Base-by-base conservation (phyloP, 53 echinoderm and acorn worm genomes). In the Paracentrotus lividus region DNA sequence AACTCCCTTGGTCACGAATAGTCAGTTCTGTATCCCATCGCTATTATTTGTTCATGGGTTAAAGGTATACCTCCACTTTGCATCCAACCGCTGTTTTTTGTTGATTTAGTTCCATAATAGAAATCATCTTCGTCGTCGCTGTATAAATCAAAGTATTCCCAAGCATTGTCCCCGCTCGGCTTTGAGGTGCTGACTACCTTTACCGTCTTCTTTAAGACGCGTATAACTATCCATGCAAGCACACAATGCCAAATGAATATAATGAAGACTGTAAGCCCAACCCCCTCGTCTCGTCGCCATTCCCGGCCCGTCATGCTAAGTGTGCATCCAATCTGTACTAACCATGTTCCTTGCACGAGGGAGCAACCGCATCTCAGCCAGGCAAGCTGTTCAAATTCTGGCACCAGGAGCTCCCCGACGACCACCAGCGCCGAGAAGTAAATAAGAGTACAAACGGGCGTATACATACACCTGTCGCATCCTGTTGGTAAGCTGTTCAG, bases 301-400 rank as follows among this genome's bases (percentile, higher is more conserved):
- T 97, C 95, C 34, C 98, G 84, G 3, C 98, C 98, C 16, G 95
- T 97, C 90, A 97, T 95, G 56, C 96, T 96, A 5, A 97, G 92
- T 0, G 98, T 97, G 94, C 95, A 96, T 4, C 96, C 98, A 2
- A 97, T 84, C 81, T 97, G 98, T 0, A 96, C 93, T 10, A 94
- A 90, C 98, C 98, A 97, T 14, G 96, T 97, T 0, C 98, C 98
- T 86, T 95, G 96, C 33, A 97, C 94, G 40, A 97, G 87, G 8
- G 98, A 95, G 88, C 94, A 93, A 1, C 95, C 96, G 40, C 95
- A 95, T 31, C 98, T 93, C 49, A 97, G 53, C 95, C 96, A 96
- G 14, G 94, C 29, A 36, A 95, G 64, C 23, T 93, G 93, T 26
- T 95, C 93, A 58, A 77, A 85, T 34, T 85, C 85, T 10, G 96